A percentile compares a stretch with the other conserved stretches of the same genome.
Conservation (phyloP, 2,797 vertebrate species). For the Dallia pectoralis region DNA sequence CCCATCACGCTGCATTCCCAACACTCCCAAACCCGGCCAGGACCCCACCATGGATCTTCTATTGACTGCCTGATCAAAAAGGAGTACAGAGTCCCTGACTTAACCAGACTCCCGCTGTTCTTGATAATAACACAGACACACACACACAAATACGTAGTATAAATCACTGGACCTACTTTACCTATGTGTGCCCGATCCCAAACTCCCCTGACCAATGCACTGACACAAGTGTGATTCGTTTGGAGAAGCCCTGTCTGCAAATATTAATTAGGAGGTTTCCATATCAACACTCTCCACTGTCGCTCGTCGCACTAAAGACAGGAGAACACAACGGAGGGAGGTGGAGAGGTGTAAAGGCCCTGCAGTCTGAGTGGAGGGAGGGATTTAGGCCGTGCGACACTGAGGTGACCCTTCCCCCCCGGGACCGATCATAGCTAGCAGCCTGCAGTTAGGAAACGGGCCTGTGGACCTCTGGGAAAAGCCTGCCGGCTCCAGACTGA, state of each 20-base stretch:
- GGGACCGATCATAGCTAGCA: background rate
- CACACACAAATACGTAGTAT: conserved; percentile 25
- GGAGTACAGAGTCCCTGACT: conserved; percentile 61
- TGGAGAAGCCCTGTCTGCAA: conserved; percentile 59
- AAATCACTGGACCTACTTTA: conserved; percentile 34
- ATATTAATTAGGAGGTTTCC: conserved; percentile 70
- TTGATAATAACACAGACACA: background rate
- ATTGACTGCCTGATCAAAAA: conserved; percentile 73
- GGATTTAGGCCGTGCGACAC: conserved; percentile 1
- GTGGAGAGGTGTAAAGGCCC: conserved; percentile 42
- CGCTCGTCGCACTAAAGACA: conserved; percentile 51
- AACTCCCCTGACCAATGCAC: conserved; percentile 30
- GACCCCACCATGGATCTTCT: conserved; percentile 54
- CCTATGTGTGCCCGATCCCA: conserved; percentile 16
- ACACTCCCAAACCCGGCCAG: conserved; percentile 49
- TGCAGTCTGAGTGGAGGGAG: conserved; percentile 46
- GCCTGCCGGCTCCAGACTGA: conserved; percentile 20
- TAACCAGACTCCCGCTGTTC: conserved; percentile 16
- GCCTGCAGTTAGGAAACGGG: background rate
- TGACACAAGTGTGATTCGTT: conserved; percentile 61
- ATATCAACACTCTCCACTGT: conserved; percentile 74
- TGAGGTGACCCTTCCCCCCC: background rate
- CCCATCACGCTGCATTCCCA: conserved; percentile 53
- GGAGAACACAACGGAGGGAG: conserved; percentile 9
- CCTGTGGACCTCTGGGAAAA: background rate